Base-by-base conservation (phyloP, 2,113 vertebrate species). In the Cephalophus harveyi region DNA sequence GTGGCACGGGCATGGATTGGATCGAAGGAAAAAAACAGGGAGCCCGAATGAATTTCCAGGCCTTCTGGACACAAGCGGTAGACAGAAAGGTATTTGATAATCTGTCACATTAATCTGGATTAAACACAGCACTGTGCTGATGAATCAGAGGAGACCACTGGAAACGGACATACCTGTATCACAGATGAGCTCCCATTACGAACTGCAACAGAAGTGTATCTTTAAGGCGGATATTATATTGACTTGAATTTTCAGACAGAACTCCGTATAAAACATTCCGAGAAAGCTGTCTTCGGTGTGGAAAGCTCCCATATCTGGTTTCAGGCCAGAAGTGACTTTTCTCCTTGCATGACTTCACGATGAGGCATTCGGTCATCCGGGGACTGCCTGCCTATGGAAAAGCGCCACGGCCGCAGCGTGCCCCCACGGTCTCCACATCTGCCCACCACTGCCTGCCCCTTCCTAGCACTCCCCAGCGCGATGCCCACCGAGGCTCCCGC, bases 261-360 rank as follows among this genome's bases (percentile, higher is more conserved):
- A 48, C 7, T 93, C 52, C 48, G 33, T 78, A 86, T 67, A 90
- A 95, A 95, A 87, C 81, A 67, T 27, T 86, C 54, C 2, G 28
- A 89, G 60, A 97, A 94, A 78, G 43, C 0, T 50, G 81, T 54
- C 60, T 89, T 82, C 64, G 85, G 36, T 94, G 64, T 48, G 91
- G 78, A 96, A 89, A 83, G 25, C 57, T 81, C 55, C 25, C 48
- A 21, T 46, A 52, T 76, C 88, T 96, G 94, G 87, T 78, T 82
- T 91, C 64, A 74, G 76, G 79, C 94, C 91, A 55, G 36, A 86
- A 94, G 83, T 25, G 83, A 85, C 23, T 33, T 90, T 57, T 23
- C 78, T 1, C 13, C 62, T 62, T 48, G 64, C 30, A 15, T 87
- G 97, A 85, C 71, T 93, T 93, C 48, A 36, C n/a, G 87, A 89